These are phyloP conservation scores for Clarias fuscus DNA, from an alignment of 2,797 vertebrate genomes.

Conservation along the genomic window DNA sequence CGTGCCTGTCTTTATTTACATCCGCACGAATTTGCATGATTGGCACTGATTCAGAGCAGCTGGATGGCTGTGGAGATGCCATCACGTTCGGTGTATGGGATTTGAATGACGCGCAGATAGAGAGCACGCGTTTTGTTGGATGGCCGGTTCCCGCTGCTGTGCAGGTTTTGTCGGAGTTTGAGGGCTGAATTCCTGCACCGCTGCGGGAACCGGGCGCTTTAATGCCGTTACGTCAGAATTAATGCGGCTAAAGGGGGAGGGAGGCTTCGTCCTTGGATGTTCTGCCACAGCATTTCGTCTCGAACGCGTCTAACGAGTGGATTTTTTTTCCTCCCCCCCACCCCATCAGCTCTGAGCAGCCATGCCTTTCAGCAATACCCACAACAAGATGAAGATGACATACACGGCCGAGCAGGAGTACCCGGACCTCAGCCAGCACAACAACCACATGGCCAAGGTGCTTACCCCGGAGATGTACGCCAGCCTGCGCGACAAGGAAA, in stretches of 20 bases:
- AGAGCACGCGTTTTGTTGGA: neutral
- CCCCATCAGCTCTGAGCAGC: constrained; percentile 63
- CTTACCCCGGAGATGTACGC: constrained; percentile 79
- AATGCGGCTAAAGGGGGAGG: constrained; percentile 37
- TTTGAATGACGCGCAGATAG: neutral
- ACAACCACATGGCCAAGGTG: constrained; percentile 87
- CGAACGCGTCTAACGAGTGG: constrained; percentile 4
- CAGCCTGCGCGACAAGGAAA: constrained; percentile 80
- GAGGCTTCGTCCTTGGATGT: constrained; percentile 24
- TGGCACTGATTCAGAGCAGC: neutral
- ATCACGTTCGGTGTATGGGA: neutral
- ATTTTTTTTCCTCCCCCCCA: neutral
- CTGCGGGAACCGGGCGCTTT: constrained; percentile 33
- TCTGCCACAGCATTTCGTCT: constrained; percentile 4
- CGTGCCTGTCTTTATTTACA: neutral
- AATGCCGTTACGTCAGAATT: constrained; percentile 49
- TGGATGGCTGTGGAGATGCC: constrained; percentile 9
- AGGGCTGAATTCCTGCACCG: constrained; percentile 22
- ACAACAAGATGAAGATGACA: constrained; percentile 89
- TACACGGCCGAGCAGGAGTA: constrained; percentile 81
- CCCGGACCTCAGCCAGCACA: constrained; percentile 84
- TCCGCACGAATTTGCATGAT: neutral
- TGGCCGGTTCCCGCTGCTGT: no score
- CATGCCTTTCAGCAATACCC: constrained; percentile 96
- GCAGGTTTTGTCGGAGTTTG: neutral